A percentile compares a stretch with the other conserved stretches of the same genome.
Conservation (phyloP, 2,797 vertebrate species). For the Pseudomugil gertrudae region DNA sequence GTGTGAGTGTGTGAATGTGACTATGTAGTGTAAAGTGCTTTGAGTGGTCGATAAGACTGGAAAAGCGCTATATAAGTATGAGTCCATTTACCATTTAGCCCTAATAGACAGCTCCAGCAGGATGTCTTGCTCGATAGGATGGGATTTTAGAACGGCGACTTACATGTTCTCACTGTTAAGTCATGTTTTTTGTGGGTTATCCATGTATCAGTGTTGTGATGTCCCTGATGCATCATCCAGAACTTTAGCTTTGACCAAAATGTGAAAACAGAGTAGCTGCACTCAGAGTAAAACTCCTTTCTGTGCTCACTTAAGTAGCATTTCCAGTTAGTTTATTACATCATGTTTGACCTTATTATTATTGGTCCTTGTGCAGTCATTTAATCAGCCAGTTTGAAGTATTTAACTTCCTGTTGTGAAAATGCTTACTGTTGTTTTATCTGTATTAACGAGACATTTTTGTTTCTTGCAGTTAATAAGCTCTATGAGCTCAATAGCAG, state of each 20-base stretch:
- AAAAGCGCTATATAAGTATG: too few species aligned
- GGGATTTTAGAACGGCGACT: too few species aligned
- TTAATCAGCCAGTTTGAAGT: background rate
- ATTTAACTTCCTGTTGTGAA: background rate
- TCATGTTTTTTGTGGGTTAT: background rate
- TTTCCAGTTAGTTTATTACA: background rate
- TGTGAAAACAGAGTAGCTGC: background rate
- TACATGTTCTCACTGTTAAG: background rate
- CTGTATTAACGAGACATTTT: background rate
- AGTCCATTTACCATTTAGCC: too few species aligned
- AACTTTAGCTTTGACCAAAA: background rate
- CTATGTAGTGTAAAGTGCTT: too few species aligned
- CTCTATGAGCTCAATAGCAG: conserved; percentile 99
- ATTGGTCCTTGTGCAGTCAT: background rate
- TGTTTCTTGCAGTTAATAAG: conserved; percentile 90
- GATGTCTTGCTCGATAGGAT: background rate
- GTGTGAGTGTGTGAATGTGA: too few species aligned
- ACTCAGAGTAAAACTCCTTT: background rate
- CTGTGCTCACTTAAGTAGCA: background rate
- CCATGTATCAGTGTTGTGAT: background rate
- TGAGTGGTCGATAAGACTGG: too few species aligned
- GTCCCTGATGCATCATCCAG: background rate
- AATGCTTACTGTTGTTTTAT: background rate
- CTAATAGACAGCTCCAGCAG: too few species aligned
- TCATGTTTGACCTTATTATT: too few species aligned